A percentile compares a stretch with the other conserved stretches of the same genome.
Evolutionary conservation across 2,888 invertebrate genomes (phyloP).

Genomic region (Tenthredo notha): DNA sequence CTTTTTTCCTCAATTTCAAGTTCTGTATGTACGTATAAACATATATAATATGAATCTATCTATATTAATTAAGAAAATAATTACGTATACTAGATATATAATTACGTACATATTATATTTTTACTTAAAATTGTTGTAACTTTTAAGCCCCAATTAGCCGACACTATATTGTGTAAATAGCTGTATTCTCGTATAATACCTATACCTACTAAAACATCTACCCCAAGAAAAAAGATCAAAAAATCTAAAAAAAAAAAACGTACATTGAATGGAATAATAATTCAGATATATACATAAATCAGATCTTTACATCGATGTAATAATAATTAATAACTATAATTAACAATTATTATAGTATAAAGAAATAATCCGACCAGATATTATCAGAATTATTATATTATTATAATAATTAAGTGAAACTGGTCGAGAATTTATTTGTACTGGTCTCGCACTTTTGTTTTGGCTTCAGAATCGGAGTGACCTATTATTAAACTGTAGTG

Average conservation of each 20-base stretch:
- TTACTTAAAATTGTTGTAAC: slow-evolving; percentile 64
- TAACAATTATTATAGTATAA: slow-evolving; percentile 15
- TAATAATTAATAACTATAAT: background rate
- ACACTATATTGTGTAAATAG: slow-evolving; percentile 73
- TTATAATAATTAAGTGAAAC: background rate
- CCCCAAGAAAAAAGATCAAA: background rate
- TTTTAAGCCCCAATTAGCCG: slow-evolving; percentile 70
- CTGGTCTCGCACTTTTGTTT: slow-evolving; percentile 32
- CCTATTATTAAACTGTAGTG: slow-evolving; percentile 49
- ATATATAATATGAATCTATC: slow-evolving; percentile 60
- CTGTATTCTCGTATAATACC: slow-evolving; percentile 68
- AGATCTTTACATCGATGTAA: slow-evolving; percentile 28
- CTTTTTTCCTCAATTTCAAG: background rate
- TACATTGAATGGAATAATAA: background rate
- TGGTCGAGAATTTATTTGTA: background rate
- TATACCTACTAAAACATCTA: slow-evolving; percentile 46
- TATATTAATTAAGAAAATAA: slow-evolving; percentile 68
- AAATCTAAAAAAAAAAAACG: background rate
- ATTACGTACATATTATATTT: slow-evolving; percentile 61
- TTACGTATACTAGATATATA: slow-evolving; percentile 2
- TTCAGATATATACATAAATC: background rate
- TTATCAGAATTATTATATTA: background rate
- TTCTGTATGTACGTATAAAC: background rate
- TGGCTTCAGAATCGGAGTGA: slow-evolving; percentile 40
- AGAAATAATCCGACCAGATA: background rate